Evolutionary conservation across 2,797 vertebrate genomes (phyloP).

Genomic region (Ceryle rudis): DNA sequence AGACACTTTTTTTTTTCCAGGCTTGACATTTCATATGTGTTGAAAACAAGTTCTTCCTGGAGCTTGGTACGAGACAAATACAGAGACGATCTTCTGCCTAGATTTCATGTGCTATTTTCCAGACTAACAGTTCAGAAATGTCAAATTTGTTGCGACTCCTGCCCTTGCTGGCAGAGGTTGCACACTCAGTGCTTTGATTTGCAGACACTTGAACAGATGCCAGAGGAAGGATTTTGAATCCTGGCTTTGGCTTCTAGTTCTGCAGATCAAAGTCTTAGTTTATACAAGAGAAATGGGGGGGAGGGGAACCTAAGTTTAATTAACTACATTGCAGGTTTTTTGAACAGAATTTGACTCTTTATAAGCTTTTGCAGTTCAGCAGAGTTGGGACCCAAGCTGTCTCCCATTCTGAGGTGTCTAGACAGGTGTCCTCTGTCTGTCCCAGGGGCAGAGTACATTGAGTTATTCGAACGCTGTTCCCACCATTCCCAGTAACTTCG

Average conservation of each 20-base stretch:
- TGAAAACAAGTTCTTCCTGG: background rate
- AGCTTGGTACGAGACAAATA: background rate
- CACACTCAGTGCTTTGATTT: background rate
- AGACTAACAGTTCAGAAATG: background rate
- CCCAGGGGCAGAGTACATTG: fast-evolving
- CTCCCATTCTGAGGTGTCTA: background rate
- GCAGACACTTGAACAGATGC: background rate
- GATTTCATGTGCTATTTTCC: background rate
- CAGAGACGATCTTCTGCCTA: background rate
- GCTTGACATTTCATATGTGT: background rate
- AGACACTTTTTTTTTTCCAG: background rate
- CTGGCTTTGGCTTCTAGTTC: background rate
- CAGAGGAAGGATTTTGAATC: background rate
- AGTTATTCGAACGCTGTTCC: background rate
- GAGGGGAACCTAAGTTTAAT: background rate
- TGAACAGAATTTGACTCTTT: background rate
- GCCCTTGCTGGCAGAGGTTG: background rate
- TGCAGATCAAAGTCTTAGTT: background rate
- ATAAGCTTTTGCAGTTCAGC: background rate
- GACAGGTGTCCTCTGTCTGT: background rate
- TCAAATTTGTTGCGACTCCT: background rate
- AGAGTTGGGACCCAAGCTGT: background rate
- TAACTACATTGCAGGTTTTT: background rate
- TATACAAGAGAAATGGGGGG: background rate
- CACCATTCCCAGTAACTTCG: background rate